Evolutionary conservation across 2,888 invertebrate species (phyloP), one percentile per base, ranked within the genome.

Genomic region (Eupithecia insigniata): DNA sequence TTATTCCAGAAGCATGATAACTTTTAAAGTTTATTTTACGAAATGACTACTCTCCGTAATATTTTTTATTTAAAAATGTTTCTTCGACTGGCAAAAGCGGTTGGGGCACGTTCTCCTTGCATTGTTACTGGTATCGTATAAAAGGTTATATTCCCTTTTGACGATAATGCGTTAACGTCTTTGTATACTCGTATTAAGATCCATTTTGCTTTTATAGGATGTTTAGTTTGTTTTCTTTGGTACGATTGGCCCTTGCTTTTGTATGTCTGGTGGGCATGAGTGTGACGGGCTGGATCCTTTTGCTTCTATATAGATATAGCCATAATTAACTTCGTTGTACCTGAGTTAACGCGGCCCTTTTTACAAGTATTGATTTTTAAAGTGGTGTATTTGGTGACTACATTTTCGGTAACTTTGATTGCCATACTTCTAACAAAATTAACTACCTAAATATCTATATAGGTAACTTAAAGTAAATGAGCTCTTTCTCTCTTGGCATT

Each of bases 281-380:
- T 92, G 92, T 92, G 92, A 91, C 92, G 91, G 89, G 85, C 83
- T 86, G 87, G 92, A 90, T 93, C 92, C 92, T 92, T 93, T 90
- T 90, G 87, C 90, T 80, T 89, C 86, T 90, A 82, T 85, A 85
- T 80, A 86, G 74, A 75, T 81, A 88, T 87, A 87, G 85, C 85
- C 89, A 92, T 91, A 92, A 92, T 92, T 92, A 91, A 92, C 90
- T 92, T 84, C 79, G 84, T 83, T 84, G 88, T 93, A 93, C 93
- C 93, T 93, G 93, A 87, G 89, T 87, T 86, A 86, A 86, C 84
- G 83, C 76, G 81, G 84, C 78, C 78, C 80, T 73, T 75, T 82
- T 71, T 85, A 90, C 88, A 90, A 89, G 85, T 79, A 81, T 81
- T 80, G 85, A 75, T 81, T 85, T 85, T 80, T 72, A 51, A 76